Evolutionary conservation across 2,797 vertebrate species (phyloP).

Genomic region (Ceyx erithaca): DNA sequence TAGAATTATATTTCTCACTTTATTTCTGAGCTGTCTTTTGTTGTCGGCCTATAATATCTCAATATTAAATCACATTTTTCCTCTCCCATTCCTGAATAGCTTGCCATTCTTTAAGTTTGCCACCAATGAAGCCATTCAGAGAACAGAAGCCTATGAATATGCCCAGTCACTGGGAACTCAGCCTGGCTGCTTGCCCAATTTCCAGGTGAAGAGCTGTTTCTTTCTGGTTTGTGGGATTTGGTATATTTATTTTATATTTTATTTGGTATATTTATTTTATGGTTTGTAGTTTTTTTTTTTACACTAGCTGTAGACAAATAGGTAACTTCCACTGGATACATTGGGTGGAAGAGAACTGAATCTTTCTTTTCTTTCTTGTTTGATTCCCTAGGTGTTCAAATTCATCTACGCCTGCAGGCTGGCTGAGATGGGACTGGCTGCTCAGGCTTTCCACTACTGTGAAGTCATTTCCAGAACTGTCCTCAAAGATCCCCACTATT

Average conservation of each 20-base stretch:
- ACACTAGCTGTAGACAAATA: neutral
- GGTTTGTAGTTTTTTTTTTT: neutral
- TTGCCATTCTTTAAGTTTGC: slow-evolving; percentile 90
- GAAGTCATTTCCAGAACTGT: slow-evolving; percentile 90
- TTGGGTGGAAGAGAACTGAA: neutral
- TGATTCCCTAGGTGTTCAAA: slow-evolving; percentile 88
- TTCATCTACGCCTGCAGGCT: slow-evolving; percentile 96
- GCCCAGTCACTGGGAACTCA: slow-evolving; percentile 92
- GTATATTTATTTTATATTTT: no score
- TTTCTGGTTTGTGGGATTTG: neutral
- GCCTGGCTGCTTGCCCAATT: slow-evolving; percentile 87
- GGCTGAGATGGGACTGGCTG: slow-evolving; percentile 91
- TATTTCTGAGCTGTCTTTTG: neutral
- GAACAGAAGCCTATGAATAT: slow-evolving; percentile 97
- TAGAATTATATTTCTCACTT: neutral
- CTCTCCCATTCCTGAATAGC: slow-evolving; percentile 63
- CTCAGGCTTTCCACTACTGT: slow-evolving; percentile 97
- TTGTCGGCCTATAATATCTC: neutral
- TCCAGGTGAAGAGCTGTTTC: slow-evolving; percentile 83
- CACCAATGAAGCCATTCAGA: slow-evolving; percentile 93
- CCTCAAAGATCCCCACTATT: slow-evolving; percentile 82
- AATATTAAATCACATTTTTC: neutral
- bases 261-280: neutral
- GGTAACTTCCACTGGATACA: neutral
- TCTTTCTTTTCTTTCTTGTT: neutral